phyloP scores from a whole-genome alignment of 2,797 vertebrate genomes.

The Gambelia wislizenii region DNA sequence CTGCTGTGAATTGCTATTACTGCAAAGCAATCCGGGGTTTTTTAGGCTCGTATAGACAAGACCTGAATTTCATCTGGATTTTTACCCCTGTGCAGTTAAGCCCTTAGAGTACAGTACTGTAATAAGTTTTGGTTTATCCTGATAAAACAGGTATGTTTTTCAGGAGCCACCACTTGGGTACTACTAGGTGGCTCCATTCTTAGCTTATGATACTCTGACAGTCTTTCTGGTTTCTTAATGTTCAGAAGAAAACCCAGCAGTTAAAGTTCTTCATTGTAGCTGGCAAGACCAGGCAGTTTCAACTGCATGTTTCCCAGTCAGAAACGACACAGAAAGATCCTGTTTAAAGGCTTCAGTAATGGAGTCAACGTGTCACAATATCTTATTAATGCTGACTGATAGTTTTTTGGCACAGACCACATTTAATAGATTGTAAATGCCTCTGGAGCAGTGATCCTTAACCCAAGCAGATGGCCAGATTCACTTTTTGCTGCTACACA shows the following conservation, averaged over 20 bases:
- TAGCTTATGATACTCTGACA: background rate
- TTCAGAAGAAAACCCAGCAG: background rate
- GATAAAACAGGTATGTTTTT: background rate
- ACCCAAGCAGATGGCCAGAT: slow-evolving; percentile 37
- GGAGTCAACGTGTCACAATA: slow-evolving; percentile 44
- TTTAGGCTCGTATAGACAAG: too few species aligned
- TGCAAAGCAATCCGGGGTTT: too few species aligned
- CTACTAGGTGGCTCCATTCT: background rate
- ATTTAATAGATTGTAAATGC: slow-evolving; percentile 60
- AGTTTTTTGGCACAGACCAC: slow-evolving; percentile 56
- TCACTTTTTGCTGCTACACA: slow-evolving; percentile 40
- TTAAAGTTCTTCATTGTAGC: background rate
- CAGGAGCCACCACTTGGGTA: background rate
- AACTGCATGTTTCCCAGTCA: background rate
- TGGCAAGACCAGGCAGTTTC: background rate
- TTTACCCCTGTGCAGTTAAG: too few species aligned
- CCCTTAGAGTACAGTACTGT: background rate
- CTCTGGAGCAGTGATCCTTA: slow-evolving; percentile 45
- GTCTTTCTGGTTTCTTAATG: background rate
- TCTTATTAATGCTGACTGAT: slow-evolving; percentile 34
- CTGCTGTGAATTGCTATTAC: too few species aligned
- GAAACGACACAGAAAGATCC: background rate
- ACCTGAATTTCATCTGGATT: too few species aligned
- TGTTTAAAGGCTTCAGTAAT: slow-evolving; percentile 35
- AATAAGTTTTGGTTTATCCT: background rate